Evolutionary conservation across 2,797 vertebrate genomes (phyloP), one percentile per base, ranked within the genome.

Genomic region (Sebastiscus tertius): DNA sequence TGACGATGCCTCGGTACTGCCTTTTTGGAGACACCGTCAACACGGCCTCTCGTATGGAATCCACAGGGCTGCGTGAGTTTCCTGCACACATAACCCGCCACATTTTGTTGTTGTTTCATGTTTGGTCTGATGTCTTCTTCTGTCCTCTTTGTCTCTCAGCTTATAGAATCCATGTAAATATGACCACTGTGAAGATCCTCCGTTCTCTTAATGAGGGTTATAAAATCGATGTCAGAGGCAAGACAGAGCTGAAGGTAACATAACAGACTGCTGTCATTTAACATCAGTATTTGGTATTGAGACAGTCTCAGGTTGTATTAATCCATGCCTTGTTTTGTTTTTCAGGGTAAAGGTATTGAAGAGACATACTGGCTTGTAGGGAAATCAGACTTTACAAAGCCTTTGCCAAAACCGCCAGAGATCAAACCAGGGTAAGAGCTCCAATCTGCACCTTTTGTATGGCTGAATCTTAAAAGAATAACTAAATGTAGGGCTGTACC

Each of bases 11-110:
- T 86, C 95, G 96, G 87, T 97, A 97, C 91, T 97, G 96, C 94
- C 96, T 97, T 94, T 97, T 97, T 84, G 96, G 96, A 89, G 96
- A 97, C 93, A 97, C 96, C 1, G 96, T 97, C 83, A 97, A 97
- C 94, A 97, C 96, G 77, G 96, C 96, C 89, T 97, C 96, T 81
- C 96, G 96, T 75, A 97, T 97, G 96, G 96, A 97, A 93, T 97
- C 96, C 91, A 97, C 96, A 88, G 95, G 96, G 83, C 93, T 96
- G 95, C 96, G 96, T 97, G 83, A 90, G 96, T 93, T 14, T 55
- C 34, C 20, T 4, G 5, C 49, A 72, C n/a, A 31, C 49, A 70
- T 14, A 34, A 34, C 29, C 9, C 5, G 2, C 11, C 39, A 8
- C 31, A 6, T 36, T 36, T 54, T 39, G 4, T 29, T 61, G 14